Percentiles rank a stretch among this genome's conserved stretches.
phyloP scores from a whole-genome alignment of 2,888 invertebrate species.

The Machimus atricapillus region DNA sequence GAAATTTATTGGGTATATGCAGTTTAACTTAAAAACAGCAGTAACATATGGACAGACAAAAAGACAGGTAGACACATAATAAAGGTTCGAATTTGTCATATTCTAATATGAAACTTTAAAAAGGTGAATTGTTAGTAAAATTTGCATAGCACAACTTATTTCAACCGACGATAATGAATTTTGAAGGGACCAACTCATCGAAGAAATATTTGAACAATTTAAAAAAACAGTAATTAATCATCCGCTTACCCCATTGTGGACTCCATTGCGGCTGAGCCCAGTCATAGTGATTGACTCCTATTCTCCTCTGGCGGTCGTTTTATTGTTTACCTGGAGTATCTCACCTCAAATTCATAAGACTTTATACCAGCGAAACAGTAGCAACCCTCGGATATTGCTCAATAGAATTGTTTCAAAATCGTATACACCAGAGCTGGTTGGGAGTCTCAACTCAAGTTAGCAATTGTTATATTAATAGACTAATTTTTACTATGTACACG shows the following conservation, averaged over 20 bases:
- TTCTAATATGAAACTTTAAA: too few relatives aligned
- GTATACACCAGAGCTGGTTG: neutral
- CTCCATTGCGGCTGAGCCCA: conserved; percentile 17
- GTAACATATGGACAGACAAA: too few relatives aligned
- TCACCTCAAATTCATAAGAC: neutral
- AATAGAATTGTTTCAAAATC: neutral
- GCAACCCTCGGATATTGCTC: neutral
- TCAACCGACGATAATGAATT: neutral
- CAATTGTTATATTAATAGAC: neutral
- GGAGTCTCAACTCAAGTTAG: neutral
- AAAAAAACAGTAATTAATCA: neutral
- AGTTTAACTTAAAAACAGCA: too few relatives aligned
- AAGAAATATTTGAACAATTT: neutral
- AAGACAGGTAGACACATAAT: too few relatives aligned
- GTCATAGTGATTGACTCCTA: neutral
- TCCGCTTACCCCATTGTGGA: neutral
- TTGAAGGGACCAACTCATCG: neutral
- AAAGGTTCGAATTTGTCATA: too few relatives aligned
- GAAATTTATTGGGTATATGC: too few relatives aligned
- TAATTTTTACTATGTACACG: neutral
- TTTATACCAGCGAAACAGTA: neutral
- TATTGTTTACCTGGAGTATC: neutral
- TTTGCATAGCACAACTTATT: neutral
- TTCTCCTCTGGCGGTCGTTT: neutral
- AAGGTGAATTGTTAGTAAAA: neutral